Base-by-base conservation (phyloP, 2,888 invertebrate species). In the Anagyrus pseudococci region DNA sequence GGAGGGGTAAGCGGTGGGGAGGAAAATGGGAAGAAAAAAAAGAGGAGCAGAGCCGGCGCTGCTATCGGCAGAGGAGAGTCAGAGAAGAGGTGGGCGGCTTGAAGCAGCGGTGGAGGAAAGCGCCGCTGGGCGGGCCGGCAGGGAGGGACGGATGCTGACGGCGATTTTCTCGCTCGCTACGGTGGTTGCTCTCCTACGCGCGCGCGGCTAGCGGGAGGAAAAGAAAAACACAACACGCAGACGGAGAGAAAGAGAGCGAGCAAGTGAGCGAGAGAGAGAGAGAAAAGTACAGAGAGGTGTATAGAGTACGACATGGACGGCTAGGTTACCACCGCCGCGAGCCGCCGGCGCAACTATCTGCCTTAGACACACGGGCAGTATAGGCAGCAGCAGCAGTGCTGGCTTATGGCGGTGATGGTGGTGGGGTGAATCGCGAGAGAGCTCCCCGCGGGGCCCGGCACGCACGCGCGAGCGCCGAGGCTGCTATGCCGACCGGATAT, bases 401-500 rank as follows among this genome's bases (percentile, higher is more conserved):
- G 6, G 29, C 10, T 29, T 4, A 4, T 20, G 13, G 58, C 55
- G 50, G 23, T n/a, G 43, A 1, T 4, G 40, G 52, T 59, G 66
- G 66, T 62, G 65, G 65, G 58, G 65, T 48, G 20, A 7, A 19
- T 15, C 41, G 15, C 17, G 26, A n/a, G n/a, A n/a, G n/a, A n/a
- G n/a, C 29, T 29, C 4, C 10, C 6, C 29, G 10, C 29, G 29
- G 4, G 29, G 6, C 29, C 20, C 46, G 19, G n/a, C 17, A 26
- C 29, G 17, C 2, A 49, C n/a, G 49, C 17, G 17, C 43, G 8
- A 43, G 43, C n/a, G n/a, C 8, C 43, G 43, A 43, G 25, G n/a
- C n/a, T n/a, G n/a, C n/a, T n/a, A n/a, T 20, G 43, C 77, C 78
- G 80, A 77, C 78, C 77, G 80, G 80, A 80, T 80, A 81, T 80